Conservation (phyloP, 2,888 invertebrate genomes). For the Dolichomitus sp. region DNA sequence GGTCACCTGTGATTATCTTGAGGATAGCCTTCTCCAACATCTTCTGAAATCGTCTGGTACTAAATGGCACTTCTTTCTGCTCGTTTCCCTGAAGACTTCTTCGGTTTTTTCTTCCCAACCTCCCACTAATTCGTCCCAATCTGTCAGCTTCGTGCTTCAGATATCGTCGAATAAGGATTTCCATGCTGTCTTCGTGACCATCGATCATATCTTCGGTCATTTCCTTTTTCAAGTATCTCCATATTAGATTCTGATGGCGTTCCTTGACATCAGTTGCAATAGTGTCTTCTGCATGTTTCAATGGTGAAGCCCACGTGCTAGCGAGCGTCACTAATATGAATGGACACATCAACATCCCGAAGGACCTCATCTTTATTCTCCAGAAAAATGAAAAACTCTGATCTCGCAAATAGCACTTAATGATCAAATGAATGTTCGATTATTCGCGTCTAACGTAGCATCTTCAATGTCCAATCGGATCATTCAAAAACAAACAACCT, state of each 20-base stretch:
- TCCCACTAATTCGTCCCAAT: constrained; percentile 51
- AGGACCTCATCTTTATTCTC: constrained; percentile 65
- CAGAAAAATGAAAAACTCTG: background rate
- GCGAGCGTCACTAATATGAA: constrained; percentile 45
- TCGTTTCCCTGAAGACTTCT: constrained; percentile 46
- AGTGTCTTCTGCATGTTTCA: constrained; percentile 11
- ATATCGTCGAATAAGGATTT: constrained; percentile 21
- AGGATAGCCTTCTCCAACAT: constrained; percentile 84
- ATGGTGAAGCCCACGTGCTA: constrained; percentile 51
- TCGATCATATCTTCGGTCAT: background rate
- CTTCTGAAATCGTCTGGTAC: constrained; percentile 78
- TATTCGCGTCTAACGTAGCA: constrained; percentile 2
- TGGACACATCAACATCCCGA: constrained; percentile 63
- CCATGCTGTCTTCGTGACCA: background rate
- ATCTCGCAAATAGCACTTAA: constrained; percentile 7
- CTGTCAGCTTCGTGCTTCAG: constrained; percentile 55
- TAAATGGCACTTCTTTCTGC: constrained; percentile 74
- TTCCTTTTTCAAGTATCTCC: background rate
- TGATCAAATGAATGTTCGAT: background rate
- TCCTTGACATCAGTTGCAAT: constrained; percentile 1
- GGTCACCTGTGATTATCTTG: constrained; percentile 83
- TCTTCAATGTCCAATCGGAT: constrained; percentile 1
- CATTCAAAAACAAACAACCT: background rate
- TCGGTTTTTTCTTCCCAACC: constrained; percentile 29
- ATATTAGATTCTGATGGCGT: background rate